Conservation (phyloP, 2,797 vertebrate genomes). For the Megalops cyprinoides region DNA sequence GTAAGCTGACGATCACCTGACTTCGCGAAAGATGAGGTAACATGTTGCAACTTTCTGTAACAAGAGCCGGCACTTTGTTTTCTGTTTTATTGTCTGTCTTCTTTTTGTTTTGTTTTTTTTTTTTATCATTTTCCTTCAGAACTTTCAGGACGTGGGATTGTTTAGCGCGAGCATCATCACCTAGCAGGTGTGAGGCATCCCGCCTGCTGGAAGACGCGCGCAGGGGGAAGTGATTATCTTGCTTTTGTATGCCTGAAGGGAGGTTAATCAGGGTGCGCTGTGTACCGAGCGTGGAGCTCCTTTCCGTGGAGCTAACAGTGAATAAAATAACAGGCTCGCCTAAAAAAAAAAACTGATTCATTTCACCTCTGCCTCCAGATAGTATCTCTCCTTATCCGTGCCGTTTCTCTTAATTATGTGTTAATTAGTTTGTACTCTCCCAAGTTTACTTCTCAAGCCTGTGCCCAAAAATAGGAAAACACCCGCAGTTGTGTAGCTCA, state of each 20-base stretch:
- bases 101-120: slow-evolving; percentile 33
- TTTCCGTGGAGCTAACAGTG: slow-evolving; percentile 29
- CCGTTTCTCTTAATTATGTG: slow-evolving; percentile 1
- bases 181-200: slow-evolving; percentile 32
- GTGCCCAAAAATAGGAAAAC: not conserved
- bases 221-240: not conserved
- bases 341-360: slow-evolving; percentile 36
- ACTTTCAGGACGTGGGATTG: slow-evolving; percentile 29
- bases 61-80: slow-evolving; percentile 45
- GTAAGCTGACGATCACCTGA: not conserved
- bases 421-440: not conserved
- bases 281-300: slow-evolving; percentile 23
- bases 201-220: not conserved
- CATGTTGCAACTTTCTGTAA: slow-evolving; percentile 54
- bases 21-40: slow-evolving; percentile 60
- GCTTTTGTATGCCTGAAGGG: not conserved
- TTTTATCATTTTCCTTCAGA: slow-evolving; percentile 47
- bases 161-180: slow-evolving; percentile 34
- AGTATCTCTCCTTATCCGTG: slow-evolving; percentile 3
- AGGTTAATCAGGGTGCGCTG: slow-evolving; percentile 16
- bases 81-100: slow-evolving; percentile 5
- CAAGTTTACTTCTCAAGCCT: slow-evolving; percentile 4
- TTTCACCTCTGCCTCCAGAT: slow-evolving; percentile 26
- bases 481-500: not conserved
- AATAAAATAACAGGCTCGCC: slow-evolving; percentile 43